phyloP scores from a whole-genome alignment of 2,113 vertebrate genomes.

The Ammospiza caudacuta region DNA sequence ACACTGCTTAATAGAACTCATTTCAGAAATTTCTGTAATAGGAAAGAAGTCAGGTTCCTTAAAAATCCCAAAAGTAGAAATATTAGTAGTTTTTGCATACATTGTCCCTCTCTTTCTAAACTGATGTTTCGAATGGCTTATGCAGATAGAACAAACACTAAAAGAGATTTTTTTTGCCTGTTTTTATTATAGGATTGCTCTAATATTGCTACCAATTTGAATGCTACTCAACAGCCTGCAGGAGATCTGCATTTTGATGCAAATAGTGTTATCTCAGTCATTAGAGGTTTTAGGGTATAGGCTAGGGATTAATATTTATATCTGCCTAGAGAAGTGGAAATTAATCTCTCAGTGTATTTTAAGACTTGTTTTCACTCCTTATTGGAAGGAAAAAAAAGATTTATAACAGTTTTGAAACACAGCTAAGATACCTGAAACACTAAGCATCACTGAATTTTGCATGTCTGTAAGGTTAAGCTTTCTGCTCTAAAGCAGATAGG shows the following conservation, averaged over 20 bases:
- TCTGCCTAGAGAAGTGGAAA: not conserved
- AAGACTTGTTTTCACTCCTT: not conserved
- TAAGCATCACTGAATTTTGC: not conserved
- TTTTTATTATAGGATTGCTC: not conserved
- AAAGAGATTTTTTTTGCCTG: not conserved
- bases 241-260: not conserved
- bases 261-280: not conserved
- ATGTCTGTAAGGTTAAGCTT: not conserved
- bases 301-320: not conserved
- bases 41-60: not conserved
- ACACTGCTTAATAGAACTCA: not conserved
- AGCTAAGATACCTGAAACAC: not conserved
- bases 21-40: not conserved
- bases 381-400: not conserved
- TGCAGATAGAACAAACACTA: not conserved
- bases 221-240: not conserved
- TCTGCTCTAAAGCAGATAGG: not conserved
- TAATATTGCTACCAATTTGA: not conserved
- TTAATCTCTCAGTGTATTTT: not conserved
- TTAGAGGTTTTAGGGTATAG: not conserved
- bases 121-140: not conserved
- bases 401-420: not conserved
- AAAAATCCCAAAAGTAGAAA: not conserved
- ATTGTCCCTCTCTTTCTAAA: not conserved
- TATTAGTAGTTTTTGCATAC: not conserved